A percentile compares a stretch with the other conserved stretches of the same genome.
Conservation (phyloP, 2,888 invertebrate genomes). For the Callosobruchus maculatus region DNA sequence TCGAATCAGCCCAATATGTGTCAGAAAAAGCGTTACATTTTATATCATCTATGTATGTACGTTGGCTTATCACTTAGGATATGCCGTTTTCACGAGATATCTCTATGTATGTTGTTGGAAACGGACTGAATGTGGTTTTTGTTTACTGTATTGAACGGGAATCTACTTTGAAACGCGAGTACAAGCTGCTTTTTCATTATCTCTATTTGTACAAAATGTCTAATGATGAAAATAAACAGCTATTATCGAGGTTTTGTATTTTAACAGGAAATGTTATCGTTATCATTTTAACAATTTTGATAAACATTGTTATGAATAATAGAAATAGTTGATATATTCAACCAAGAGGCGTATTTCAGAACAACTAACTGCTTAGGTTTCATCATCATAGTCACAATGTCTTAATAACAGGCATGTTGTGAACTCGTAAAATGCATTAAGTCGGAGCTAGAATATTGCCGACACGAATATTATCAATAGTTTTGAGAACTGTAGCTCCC, state of each 20-base stretch:
- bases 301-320: background rate
- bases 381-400: no score
- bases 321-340: background rate
- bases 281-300: background rate
- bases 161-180: background rate
- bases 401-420: no score
- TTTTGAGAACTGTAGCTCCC: no score
- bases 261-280: background rate
- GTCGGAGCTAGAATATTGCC: no score
- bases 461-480: no score
- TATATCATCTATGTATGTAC: background rate
- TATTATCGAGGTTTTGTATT: background rate
- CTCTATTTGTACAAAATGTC: background rate
- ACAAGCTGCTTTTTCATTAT: background rate
- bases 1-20: background rate
- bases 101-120: background rate
- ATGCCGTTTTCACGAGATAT: background rate
- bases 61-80: background rate
- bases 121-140: background rate
- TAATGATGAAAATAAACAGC: background rate
- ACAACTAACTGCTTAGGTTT: background rate
- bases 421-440: no score
- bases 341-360: background rate
- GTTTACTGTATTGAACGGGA: background rate
- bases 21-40: background rate